Evolutionary conservation across 23 tunicate species (phyloP), one percentile per base, ranked within the genome.

Genomic region (Styela clava): DNA sequence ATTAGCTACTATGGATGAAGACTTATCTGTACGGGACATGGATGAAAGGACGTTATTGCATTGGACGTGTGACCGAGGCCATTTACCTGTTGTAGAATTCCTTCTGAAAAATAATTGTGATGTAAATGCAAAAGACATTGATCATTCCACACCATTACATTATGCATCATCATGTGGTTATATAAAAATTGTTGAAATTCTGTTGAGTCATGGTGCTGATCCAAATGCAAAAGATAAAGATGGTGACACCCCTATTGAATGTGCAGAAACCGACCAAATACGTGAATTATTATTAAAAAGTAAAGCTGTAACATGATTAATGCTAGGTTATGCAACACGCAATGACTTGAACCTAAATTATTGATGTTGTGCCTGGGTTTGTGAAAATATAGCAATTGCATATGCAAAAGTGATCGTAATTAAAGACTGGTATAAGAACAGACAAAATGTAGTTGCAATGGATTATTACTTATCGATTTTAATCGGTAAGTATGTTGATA

Each of bases 1-100:
- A 73, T 74, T 91, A 7, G 32, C 25, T 31, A 21, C 35, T 19
- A 24, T 77, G 22, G n/a, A 61, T 18, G 52, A 78, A 22, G 68
- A 33, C 24, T 28, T 61, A 31, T 74, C 67, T 2, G 29, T 74
- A 26, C 83, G 78, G 64, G 80, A 82, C 77, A 84, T 82, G 34
- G 86, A 90, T 81, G 63, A 73, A n/a, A 62, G 97, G 20, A 91
- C 87, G 16, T 69, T 91, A 5, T 74, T 91, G 0, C 97, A 91
- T 69, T 91, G 97, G 97, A 87, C 90, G 7, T 91, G 97, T 91
- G 97, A 91, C 80, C 63, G 97, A 67, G 97, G 97, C 1, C 84
- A 91, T 69, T 34, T 67, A 3, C 61, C 72, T 16, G 82, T 91
- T 22, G 97, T 71, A n/a, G 44, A 63, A 78, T 86, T 72, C 82